phyloP scores from a whole-genome alignment of 2,797 vertebrate genomes.

The Muscicapa comitata region DNA sequence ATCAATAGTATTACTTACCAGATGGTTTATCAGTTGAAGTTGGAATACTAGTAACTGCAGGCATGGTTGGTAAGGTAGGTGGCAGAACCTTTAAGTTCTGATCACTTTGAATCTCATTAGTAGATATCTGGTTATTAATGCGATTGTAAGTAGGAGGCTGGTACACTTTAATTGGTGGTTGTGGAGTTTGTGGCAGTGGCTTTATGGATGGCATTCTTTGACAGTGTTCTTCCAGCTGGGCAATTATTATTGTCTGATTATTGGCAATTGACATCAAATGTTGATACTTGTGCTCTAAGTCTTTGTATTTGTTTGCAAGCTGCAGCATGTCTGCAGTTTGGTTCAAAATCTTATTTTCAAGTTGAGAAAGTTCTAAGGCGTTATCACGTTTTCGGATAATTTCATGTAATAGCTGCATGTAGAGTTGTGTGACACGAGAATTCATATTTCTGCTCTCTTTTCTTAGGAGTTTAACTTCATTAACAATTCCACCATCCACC shows the following conservation, averaged over 20 bases:
- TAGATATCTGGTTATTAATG: conserved; percentile 88
- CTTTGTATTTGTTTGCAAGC: conserved; percentile 93
- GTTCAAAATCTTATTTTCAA: conserved; percentile 95
- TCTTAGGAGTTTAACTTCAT: conserved; percentile 94
- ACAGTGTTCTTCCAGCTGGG: conserved; percentile 91
- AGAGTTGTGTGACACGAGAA: conserved; percentile 95
- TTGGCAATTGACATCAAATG: conserved; percentile 91
- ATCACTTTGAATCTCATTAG: conserved; percentile 97
- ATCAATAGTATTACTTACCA: conserved; percentile 79
- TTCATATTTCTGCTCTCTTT: conserved; percentile 99
- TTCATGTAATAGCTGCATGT: conserved; percentile 98
- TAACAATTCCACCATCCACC: conserved; percentile 96
- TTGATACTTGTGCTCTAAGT: conserved; percentile 96
- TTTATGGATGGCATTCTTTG: conserved; percentile 75
- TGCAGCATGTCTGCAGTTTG: conserved; percentile 96
- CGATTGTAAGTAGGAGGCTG: conserved; percentile 85
- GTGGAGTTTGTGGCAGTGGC: conserved; percentile 76
- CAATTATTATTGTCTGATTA: conserved; percentile 91
- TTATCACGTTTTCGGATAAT: conserved; percentile 98
- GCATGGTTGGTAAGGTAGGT: conserved; percentile 89
- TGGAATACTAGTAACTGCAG: conserved; percentile 86
- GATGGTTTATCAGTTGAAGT: conserved; percentile 92
- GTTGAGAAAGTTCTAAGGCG: conserved; percentile 92
- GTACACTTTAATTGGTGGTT: conserved; percentile 80
- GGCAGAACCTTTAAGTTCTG: conserved; percentile 88